Conservation (phyloP, 2,797 vertebrate species). For the Hyperoplus lanceolatus region DNA sequence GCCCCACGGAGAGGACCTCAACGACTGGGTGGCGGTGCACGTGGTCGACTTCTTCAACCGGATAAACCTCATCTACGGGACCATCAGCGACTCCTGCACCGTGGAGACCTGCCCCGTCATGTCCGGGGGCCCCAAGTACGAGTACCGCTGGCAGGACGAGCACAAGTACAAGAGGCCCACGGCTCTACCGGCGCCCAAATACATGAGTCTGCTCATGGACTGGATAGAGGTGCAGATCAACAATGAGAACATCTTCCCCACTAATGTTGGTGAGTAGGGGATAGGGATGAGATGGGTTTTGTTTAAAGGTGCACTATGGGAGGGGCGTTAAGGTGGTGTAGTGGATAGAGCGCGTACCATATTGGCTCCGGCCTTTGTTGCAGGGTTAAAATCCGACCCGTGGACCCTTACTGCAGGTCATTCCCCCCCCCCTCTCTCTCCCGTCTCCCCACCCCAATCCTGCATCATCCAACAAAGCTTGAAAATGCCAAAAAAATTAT, state of each 20-base stretch:
- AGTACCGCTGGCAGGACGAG: constrained; percentile 97
- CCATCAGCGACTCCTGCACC: constrained; percentile 94
- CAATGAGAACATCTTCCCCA: constrained; percentile 96
- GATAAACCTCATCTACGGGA: constrained; percentile 98
- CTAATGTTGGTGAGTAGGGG: constrained; percentile 90
- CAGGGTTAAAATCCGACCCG: no score
- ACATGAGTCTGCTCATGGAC: constrained; percentile 98
- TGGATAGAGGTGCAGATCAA: constrained; percentile 98
- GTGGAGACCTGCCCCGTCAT: constrained; percentile 93
- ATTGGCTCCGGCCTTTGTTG: no score
- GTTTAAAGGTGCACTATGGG: no score
- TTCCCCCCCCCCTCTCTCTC: no score
- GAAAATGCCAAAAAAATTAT: no score
- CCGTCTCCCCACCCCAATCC: no score
- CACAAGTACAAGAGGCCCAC: constrained; percentile 92
- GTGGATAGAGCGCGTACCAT: no score
- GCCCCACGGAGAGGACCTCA: constrained; percentile 91
- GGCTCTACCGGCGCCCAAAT: constrained; percentile 91
- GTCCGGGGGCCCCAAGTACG: constrained; percentile 95
- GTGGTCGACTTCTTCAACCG: constrained; percentile 99
- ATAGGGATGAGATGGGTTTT: no score
- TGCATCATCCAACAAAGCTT: no score
- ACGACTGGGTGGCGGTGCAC: constrained; percentile 97
- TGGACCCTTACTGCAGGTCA: no score
- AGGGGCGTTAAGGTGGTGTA: no score